Evolutionary conservation across 2,113 vertebrate genomes (phyloP), one percentile per base, ranked within the genome.

Genomic region (Chloroceryle aenea): DNA sequence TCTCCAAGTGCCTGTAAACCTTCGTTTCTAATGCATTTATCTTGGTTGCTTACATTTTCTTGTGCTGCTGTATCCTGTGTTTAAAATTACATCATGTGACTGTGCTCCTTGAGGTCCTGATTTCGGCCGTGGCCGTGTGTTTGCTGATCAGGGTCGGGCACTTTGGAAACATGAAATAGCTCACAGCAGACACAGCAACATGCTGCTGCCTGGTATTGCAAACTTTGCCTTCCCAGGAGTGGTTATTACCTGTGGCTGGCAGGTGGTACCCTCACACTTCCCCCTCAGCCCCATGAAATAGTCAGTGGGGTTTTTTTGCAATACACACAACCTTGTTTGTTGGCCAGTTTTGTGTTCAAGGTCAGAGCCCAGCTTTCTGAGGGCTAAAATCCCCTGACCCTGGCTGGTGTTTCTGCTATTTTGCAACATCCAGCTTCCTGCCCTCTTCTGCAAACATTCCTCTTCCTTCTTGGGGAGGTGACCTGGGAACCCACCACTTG

Each of bases 21-120:
- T 73, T 66, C 55, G 14, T 27, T 83, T 67, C 59, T 38, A 59
- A 12, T 42, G n/a, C 12, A 3, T 59, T 88, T 83, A 23, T 74
- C 58, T 77, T 50, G 5, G 1, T 8, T 55, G 45, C 0, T 0
- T 53, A 1, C 2, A 0, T 63, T n/a, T 66, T 30, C 38, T 53
- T 19, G 7, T 45, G 18, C 67, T 3, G 2, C 0, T 0, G 6
- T 0, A 3, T 48, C 43, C 40, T 32, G 10, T 19, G 52, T 67
- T 93, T 58, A 14, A 47, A 38, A 59, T 21, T 4, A 20, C 38
- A 15, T 0, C 9, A 42, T 32, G 66, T 19, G 62, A 26, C 25
- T 14, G 18, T 3, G 7, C 27, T 81, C 59, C 40, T n/a, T 43
- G 62, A 21, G 22, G 58, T 27, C 42, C 21, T 5, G 0, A 29